Percentiles rank a stretch among this genome's conserved stretches.
Evolutionary conservation across 30 jellyfish, hydroid and myxozoan genomes (phyloP).

Genomic region (Chrysaora quinquecirrha): DNA sequence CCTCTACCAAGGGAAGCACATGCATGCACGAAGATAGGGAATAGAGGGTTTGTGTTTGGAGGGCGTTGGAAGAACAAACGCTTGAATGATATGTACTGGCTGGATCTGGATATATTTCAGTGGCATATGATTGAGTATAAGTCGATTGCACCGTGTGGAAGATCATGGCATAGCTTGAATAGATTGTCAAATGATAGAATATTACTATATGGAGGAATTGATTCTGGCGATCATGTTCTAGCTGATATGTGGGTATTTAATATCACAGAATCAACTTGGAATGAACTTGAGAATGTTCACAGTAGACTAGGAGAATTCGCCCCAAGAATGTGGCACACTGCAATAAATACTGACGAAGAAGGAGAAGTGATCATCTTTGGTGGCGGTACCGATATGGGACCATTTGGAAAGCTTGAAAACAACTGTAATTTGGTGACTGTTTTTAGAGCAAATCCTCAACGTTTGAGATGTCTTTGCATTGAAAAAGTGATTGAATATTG

Average conservation of each 20-base stretch:
- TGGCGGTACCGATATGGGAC: slow-evolving; percentile 75
- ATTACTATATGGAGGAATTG: slow-evolving; percentile 80
- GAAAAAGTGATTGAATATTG: slow-evolving; percentile 1
- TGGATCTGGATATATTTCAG: slow-evolving; percentile 58
- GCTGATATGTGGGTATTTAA: slow-evolving; percentile 84
- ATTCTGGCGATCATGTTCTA: slow-evolving; percentile 52
- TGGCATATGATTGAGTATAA: slow-evolving; percentile 59
- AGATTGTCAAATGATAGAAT: slow-evolving; percentile 34
- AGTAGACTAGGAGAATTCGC: slow-evolving; percentile 30
- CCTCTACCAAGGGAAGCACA: slow-evolving; percentile 96
- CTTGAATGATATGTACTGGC: slow-evolving; percentile 71
- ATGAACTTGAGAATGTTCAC: slow-evolving; percentile 45
- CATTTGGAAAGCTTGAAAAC: slow-evolving; percentile 23
- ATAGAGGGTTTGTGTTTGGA: slow-evolving; percentile 78
- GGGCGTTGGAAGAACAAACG: slow-evolving; percentile 72
- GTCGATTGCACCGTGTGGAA: slow-evolving; percentile 74
- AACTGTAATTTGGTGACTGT: slow-evolving; percentile 11
- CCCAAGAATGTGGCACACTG: slow-evolving; percentile 92
- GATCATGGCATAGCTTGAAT: slow-evolving; percentile 89
- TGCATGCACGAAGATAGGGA: slow-evolving; percentile 69
- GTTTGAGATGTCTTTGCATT: slow-evolving; percentile 23
- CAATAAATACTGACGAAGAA: slow-evolving; percentile 30
- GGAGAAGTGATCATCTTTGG: slow-evolving; percentile 91
- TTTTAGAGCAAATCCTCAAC: slow-evolving; percentile 19
- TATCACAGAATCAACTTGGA: slow-evolving; percentile 51